Percentiles rank a stretch among this genome's conserved stretches.
Conservation (phyloP, 2,797 vertebrate genomes). For the Todus mexicanus region DNA sequence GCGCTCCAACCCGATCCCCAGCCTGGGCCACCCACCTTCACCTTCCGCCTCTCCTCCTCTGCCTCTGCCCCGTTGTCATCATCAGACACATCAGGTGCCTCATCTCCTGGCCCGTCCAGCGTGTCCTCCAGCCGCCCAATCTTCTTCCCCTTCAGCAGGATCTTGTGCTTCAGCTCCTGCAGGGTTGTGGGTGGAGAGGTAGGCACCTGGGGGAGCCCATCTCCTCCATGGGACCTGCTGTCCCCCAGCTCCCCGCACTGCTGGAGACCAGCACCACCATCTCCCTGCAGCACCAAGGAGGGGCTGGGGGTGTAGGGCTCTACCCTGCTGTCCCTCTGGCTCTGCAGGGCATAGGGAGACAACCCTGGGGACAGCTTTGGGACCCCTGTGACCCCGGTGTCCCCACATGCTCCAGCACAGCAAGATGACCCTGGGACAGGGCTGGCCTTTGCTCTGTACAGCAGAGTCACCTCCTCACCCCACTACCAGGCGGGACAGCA, state of each 20-base stretch:
- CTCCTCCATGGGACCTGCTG: background rate
- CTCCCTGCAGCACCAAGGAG: background rate
- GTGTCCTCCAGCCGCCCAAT: constrained; percentile 80
- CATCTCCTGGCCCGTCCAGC: constrained; percentile 73
- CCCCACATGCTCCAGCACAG: background rate
- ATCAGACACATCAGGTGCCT: constrained; percentile 72
- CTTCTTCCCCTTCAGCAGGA: constrained; percentile 92
- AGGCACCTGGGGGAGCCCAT: background rate
- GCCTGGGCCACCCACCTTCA: background rate
- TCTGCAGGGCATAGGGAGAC: background rate
- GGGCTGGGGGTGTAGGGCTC: background rate
- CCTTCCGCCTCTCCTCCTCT: constrained; percentile 76
- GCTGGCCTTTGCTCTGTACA: background rate
- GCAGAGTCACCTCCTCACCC: background rate
- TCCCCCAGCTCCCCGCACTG: background rate
- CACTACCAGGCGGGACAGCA: background rate
- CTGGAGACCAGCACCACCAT: background rate
- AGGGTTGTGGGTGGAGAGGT: background rate
- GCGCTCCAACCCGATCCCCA: background rate
- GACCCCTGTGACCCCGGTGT: background rate
- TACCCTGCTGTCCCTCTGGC: background rate
- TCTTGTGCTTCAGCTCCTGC: constrained; percentile 87
- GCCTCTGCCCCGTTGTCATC: constrained; percentile 80
- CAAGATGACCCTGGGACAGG: background rate
- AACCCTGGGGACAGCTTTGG: background rate